Percentiles rank a stretch among this genome's conserved stretches.
These are phyloP conservation scores for Dendronephthya gigantea DNA, from an alignment of 64 coral and sea anemone species.

Conservation along the genomic window DNA sequence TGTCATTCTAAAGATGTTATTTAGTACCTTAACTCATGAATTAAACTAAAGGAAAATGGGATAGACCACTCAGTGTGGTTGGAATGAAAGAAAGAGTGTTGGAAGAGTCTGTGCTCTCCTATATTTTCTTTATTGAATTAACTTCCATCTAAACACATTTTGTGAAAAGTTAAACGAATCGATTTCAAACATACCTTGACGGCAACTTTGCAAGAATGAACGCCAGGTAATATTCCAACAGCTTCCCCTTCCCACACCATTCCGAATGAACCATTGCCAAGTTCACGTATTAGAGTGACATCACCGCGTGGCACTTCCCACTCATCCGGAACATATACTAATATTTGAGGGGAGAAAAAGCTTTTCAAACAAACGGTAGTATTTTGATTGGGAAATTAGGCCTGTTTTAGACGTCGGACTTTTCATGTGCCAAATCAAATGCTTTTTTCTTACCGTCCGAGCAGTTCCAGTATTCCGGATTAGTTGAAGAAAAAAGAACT, in stretches of 20 bases:
- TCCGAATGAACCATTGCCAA: conserved; percentile 90
- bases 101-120: too few species aligned
- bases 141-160: not conserved
- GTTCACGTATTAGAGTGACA: conserved; percentile 75
- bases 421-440: too few species aligned
- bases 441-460: conserved; percentile 65
- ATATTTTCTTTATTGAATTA: too few species aligned
- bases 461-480: conserved; percentile 87
- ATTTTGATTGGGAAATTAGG: too few species aligned
- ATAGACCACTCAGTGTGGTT: too few species aligned
- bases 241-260: conserved; percentile 99
- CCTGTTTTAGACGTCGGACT: too few species aligned
- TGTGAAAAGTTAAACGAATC: too few species aligned
- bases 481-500: conserved; percentile 75
- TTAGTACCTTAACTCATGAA: too few species aligned
- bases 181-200: conserved; percentile 56
- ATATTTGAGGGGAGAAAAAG: not conserved
- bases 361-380: not conserved
- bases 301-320: conserved; percentile 87
- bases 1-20: too few species aligned
- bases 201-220: conserved; percentile 60
- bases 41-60: too few species aligned
- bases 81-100: too few species aligned
- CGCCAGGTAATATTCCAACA: conserved; percentile 52
- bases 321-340: conserved; percentile 95